Conservation (phyloP, 2,797 vertebrate species). For the Peromyscus melanophrys region DNA sequence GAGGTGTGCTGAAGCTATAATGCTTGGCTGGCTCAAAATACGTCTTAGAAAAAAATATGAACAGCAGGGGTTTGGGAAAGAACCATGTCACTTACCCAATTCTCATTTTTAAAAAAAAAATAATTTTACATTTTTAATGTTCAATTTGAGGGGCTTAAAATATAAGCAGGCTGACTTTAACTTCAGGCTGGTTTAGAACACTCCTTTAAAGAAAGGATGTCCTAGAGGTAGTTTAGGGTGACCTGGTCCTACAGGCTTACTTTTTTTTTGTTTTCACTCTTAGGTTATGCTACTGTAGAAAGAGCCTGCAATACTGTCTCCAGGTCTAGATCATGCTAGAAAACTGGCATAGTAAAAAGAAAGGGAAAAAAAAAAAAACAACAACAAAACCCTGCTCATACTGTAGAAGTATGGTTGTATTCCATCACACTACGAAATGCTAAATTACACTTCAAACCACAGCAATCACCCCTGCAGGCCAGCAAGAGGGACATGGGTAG, state of each 20-base stretch:
- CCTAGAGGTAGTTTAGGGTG: constrained; percentile 8
- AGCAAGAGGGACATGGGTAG: background rate
- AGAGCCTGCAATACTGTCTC: background rate
- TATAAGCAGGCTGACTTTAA: constrained; percentile 1
- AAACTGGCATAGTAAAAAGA: background rate
- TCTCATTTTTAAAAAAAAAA: background rate
- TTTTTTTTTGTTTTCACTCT: background rate
- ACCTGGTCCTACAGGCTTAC: constrained; percentile 16
- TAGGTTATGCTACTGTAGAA: background rate
- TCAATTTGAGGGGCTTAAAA: constrained; percentile 52
- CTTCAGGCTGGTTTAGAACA: constrained; percentile 45
- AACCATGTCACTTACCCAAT: background rate
- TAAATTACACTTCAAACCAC: background rate
- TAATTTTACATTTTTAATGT: background rate
- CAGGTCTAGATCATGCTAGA: background rate
- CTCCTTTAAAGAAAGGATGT: constrained; percentile 22
- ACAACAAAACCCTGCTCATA: background rate
- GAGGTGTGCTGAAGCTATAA: background rate
- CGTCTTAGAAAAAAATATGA: background rate
- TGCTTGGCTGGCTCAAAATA: background rate
- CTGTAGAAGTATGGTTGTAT: background rate
- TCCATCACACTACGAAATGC: background rate
- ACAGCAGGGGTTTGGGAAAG: background rate
- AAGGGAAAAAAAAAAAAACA: background rate
- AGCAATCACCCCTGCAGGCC: background rate